phyloP scores from a whole-genome alignment of 2,113 vertebrate genomes.

The Sinocyclocheilus anophthalmus region DNA sequence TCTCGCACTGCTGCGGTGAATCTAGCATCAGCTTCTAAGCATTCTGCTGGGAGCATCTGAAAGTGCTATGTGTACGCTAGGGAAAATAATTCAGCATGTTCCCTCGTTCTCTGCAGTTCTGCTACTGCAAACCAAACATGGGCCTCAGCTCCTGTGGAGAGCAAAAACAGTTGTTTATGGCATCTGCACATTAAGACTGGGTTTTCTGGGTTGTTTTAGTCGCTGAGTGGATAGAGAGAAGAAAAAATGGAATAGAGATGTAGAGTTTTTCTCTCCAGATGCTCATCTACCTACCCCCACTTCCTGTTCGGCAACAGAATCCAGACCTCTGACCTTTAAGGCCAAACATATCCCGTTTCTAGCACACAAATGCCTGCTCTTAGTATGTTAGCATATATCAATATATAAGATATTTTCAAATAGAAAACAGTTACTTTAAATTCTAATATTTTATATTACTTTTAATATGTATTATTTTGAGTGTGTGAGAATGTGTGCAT shows the following conservation, averaged over 20 bases:
- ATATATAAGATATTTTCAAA: no score
- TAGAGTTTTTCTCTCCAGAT: slow-evolving; percentile 49
- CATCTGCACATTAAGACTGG: slow-evolving; percentile 23
- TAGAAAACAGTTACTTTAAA: no score
- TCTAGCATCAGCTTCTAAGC: background rate
- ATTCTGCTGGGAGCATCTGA: background rate
- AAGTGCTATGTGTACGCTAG: background rate
- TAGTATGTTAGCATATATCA: no score
- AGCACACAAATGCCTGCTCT: no score
- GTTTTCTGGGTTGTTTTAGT: slow-evolving; percentile 27
- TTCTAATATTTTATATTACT: no score
- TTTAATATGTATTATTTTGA: background rate
- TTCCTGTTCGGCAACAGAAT: slow-evolving; percentile 21
- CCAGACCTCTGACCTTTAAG: no score
- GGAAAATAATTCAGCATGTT: slow-evolving; percentile 8
- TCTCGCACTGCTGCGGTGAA: background rate
- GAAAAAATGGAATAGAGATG: background rate
- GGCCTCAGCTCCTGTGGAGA: slow-evolving; percentile 32
- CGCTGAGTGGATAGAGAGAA: slow-evolving; percentile 12
- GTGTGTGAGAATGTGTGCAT: background rate
- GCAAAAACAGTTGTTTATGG: slow-evolving; percentile 19
- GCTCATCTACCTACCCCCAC: slow-evolving; percentile 18
- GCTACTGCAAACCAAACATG: slow-evolving; percentile 50
- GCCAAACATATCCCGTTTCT: no score
- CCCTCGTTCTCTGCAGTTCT: slow-evolving; percentile 18